A percentile compares a stretch with the other conserved stretches of the same genome.
Conservation (phyloP, 1,140 invertebrate species). For the Temnothorax longispinosus region DNA sequence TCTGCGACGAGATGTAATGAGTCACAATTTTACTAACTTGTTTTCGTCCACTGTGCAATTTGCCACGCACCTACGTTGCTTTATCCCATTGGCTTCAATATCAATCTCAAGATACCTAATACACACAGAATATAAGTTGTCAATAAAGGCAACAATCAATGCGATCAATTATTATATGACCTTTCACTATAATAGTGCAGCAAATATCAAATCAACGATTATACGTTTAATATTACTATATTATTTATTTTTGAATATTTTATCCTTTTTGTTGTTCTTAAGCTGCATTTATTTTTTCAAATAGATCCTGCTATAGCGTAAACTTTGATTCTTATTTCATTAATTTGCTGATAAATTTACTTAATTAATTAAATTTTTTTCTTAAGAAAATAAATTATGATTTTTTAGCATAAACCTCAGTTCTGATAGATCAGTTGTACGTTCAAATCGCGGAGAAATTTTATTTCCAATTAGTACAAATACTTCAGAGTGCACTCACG, state of each 20-base stretch:
- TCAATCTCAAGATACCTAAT: constrained; percentile 82
- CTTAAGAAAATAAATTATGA: not conserved
- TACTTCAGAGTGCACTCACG: constrained; percentile 80
- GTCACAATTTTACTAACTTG: constrained; percentile 81
- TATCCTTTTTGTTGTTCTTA: not conserved
- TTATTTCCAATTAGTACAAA: constrained; percentile 16
- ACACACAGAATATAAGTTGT: constrained; percentile 33
- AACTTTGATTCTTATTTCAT: not conserved
- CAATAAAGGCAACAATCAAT: not conserved
- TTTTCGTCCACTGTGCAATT: constrained; percentile 81
- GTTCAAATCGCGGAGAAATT: not conserved
- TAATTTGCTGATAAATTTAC: not conserved
- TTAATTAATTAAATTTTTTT: not conserved
- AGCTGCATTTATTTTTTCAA: not conserved
- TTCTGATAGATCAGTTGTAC: not conserved
- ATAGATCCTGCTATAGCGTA: not conserved
- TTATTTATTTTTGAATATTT: not conserved
- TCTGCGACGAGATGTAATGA: not conserved
- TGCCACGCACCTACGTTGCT: constrained; percentile 84
- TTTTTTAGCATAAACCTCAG: not conserved
- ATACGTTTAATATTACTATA: not conserved
- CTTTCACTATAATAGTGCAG: not conserved
- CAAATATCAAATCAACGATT: not conserved
- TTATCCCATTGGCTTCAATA: constrained; percentile 72
- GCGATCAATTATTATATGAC: not conserved